phyloP scores from a whole-genome alignment of 2,888 invertebrate genomes.

The Oasisia sp. region DNA sequence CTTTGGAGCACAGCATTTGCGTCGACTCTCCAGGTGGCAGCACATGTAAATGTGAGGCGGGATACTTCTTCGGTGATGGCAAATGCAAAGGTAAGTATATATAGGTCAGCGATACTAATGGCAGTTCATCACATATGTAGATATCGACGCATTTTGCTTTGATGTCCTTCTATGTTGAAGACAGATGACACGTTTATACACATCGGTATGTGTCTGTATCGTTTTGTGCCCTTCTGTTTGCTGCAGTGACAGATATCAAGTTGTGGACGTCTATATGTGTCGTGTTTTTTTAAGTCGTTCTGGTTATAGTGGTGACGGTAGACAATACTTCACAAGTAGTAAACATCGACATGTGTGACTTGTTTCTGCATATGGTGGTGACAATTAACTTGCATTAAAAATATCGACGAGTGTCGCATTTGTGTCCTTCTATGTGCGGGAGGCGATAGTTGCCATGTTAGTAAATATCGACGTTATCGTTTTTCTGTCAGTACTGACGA shows the following conservation, averaged over 20 bases:
- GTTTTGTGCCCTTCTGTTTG: not conserved
- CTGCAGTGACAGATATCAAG: not conserved
- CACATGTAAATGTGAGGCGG: constrained; percentile 18
- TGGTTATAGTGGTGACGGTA: not conserved
- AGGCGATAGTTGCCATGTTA: too few relatives aligned
- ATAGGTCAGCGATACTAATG: too few relatives aligned
- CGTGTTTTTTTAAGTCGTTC: not conserved
- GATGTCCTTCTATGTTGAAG: too few relatives aligned
- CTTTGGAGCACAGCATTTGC: constrained; percentile 14
- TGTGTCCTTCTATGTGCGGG: too few relatives aligned
- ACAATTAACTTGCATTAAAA: too few relatives aligned
- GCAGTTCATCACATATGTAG: too few relatives aligned
- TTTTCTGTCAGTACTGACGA: too few relatives aligned
- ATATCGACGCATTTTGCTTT: too few relatives aligned
- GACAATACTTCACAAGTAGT: not conserved
- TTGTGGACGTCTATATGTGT: not conserved
- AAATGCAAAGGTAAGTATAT: not conserved
- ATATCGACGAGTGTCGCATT: too few relatives aligned
- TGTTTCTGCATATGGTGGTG: too few relatives aligned
- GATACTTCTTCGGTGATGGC: not conserved
- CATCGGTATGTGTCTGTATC: not conserved
- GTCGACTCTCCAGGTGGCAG: not conserved
- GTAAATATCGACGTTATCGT: too few relatives aligned
- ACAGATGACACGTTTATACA: not conserved
- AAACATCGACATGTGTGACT: too few relatives aligned